Conservation (phyloP, 2,888 invertebrate species). For the Mimachlamys varia region DNA sequence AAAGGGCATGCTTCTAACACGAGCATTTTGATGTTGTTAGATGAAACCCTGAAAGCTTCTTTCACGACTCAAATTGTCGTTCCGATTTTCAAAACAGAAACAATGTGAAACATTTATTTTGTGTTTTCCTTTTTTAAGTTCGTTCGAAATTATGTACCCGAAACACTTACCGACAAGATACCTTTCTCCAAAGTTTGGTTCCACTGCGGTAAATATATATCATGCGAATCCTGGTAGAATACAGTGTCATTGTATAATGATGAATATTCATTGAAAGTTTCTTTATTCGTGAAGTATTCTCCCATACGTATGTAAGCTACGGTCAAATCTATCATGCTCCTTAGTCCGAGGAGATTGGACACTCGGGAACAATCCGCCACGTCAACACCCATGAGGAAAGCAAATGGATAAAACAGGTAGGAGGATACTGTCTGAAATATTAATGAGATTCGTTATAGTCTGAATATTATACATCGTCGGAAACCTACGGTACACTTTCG, state of each 20-base stretch:
- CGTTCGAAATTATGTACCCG: too few relatives aligned
- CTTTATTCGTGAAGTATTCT: constrained; percentile 48
- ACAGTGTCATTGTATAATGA: constrained; percentile 48
- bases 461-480: too few relatives aligned
- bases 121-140: too few relatives aligned
- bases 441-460: too few relatives aligned
- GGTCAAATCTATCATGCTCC: constrained; percentile 41
- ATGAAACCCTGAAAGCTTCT: too few relatives aligned
- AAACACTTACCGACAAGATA: constrained; percentile 55
- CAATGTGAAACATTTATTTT: too few relatives aligned
- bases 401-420: constrained; percentile 57
- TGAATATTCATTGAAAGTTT: constrained; percentile 51
- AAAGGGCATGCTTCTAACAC: too few relatives aligned
- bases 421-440: constrained; percentile 49
- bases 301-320: constrained; percentile 52
- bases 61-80: too few relatives aligned
- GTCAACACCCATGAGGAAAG: constrained; percentile 54
- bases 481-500: too few relatives aligned
- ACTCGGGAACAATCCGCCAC: constrained; percentile 46
- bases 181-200: constrained; percentile 60
- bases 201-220: constrained; percentile 56
- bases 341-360: constrained; percentile 49
- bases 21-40: too few relatives aligned
- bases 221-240: constrained; percentile 52
- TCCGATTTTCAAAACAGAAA: too few relatives aligned